These are phyloP conservation scores for Bolborhynchus lineola DNA, from an alignment of 2,113 vertebrate genomes.

Conservation along the genomic window DNA sequence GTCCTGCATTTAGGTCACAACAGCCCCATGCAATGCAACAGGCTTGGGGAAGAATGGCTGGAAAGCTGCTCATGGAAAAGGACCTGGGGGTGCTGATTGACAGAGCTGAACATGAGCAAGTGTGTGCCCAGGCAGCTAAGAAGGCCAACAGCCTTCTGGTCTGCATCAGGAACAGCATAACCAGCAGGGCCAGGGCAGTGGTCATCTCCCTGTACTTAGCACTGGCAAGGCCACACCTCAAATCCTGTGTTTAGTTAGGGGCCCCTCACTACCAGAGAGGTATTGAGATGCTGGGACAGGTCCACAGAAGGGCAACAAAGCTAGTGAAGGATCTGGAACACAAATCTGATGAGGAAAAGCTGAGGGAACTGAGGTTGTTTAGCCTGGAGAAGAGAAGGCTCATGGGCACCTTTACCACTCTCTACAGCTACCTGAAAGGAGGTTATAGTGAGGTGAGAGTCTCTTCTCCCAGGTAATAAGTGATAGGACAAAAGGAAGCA, in stretches of 20 bases:
- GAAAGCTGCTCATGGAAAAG: not conserved
- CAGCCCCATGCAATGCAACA: not conserved
- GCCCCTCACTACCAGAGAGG: not conserved
- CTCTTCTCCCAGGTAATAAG: not conserved
- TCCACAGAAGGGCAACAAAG: not conserved
- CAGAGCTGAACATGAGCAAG: not conserved
- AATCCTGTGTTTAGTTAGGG: not conserved
- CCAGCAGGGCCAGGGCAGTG: not conserved
- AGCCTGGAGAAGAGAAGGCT: not conserved
- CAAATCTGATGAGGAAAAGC: not conserved
- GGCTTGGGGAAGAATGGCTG: not conserved
- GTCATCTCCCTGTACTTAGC: not conserved
- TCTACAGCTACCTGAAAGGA: not conserved
- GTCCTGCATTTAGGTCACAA: not conserved
- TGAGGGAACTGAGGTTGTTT: not conserved
- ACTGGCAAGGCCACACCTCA: not conserved
- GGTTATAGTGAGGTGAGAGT: not conserved
- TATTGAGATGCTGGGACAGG: not conserved
- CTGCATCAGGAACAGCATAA: not conserved
- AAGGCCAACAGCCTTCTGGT: not conserved
- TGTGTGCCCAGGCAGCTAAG: not conserved
- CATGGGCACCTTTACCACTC: not conserved
- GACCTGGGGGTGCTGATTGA: not conserved
- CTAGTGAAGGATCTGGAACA: not conserved
- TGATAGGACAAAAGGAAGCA: not conserved